Base-by-base conservation (phyloP, 2,888 invertebrate species). In the Calephelis perditalis region DNA sequence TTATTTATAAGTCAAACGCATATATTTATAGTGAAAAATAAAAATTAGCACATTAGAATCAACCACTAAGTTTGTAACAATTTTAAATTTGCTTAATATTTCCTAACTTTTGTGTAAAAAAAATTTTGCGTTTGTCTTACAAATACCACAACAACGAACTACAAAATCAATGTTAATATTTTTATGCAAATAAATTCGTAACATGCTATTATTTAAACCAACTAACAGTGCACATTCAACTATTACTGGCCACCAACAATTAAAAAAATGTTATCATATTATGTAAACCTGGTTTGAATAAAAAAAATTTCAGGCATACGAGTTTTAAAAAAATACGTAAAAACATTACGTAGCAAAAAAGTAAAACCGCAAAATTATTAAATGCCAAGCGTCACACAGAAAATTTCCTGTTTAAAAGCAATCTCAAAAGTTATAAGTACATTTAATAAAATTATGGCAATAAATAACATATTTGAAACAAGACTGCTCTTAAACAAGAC, bases 91-190 rank as follows among this genome's bases (percentile, higher is more conserved):
- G 45, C 44, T 36, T 36, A 7, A 36, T 52, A 36, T 35, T n/a
- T n/a, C 12, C 9, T 44, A 5, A 46, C 36, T 56, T 36, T 15
- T 47, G n/a, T 44, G 35, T 57, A 40, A 40, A 49, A 66, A 43
- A 73, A 2, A 26, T 77, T 81, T 86, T 86, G 88, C 85, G 64
- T 82, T 84, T 84, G 83, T 72, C 76, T 80, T 78, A 81, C 73
- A 78, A 65, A 72, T 59, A 78, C 75, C 76, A 77, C 73, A 79
- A 69, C 79, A 81, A 83, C 77, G 60, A 68, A 76, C 75, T 74
- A 75, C 82, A 77, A 79, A 74, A 75, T 62, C 6, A 54, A 54
- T 7, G 52, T 54, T 54, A 54, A 78, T 75, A 68, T 71, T 71
- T 69, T 71, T 73, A 80, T 76, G 86, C 83, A 80, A 87, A 84